Conservation (phyloP, 2,888 invertebrate genomes). For the Lepidonotus clava region DNA sequence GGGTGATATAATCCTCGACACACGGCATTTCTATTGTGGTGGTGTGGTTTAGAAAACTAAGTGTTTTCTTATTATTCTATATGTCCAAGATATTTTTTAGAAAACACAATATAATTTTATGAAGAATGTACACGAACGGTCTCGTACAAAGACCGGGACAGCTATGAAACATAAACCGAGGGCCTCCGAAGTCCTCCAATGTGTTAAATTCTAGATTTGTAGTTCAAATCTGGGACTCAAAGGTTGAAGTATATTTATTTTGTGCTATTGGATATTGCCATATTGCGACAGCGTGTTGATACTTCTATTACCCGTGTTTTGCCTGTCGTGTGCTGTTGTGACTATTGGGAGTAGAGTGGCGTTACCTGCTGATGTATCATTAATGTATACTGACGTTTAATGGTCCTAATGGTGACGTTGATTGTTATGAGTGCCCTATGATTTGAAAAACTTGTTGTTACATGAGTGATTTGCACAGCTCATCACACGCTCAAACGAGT, state of each 20-base stretch:
- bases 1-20: slow-evolving; percentile 16
- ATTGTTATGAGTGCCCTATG: slow-evolving; percentile 38
- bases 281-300: slow-evolving; percentile 9
- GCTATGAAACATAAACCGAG: not conserved
- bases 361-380: slow-evolving; percentile 45
- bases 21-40: slow-evolving; percentile 39
- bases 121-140: slow-evolving; percentile 3
- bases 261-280: slow-evolving; percentile 37
- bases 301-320: not conserved
- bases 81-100: not conserved
- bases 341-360: slow-evolving; percentile 35
- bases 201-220: slow-evolving; percentile 37
- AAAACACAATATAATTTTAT: slow-evolving; percentile 49
- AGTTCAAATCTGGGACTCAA: not conserved
- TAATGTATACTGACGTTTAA: slow-evolving; percentile 28
- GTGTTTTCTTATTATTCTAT: slow-evolving; percentile 30
- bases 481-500: no score
- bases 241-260: slow-evolving; percentile 12
- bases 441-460: slow-evolving; percentile 18
- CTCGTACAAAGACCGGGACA: no score
- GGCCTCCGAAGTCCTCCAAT: not conserved
- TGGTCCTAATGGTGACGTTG: slow-evolving; percentile 22
- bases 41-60: slow-evolving; percentile 23
- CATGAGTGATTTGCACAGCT: not conserved
- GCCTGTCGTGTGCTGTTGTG: not conserved